Percentiles rank a stretch among this genome's conserved stretches.
These are phyloP conservation scores for Drosophila ironensis DNA, from an alignment of 1,140 invertebrate genomes.

Conservation along the genomic window DNA sequence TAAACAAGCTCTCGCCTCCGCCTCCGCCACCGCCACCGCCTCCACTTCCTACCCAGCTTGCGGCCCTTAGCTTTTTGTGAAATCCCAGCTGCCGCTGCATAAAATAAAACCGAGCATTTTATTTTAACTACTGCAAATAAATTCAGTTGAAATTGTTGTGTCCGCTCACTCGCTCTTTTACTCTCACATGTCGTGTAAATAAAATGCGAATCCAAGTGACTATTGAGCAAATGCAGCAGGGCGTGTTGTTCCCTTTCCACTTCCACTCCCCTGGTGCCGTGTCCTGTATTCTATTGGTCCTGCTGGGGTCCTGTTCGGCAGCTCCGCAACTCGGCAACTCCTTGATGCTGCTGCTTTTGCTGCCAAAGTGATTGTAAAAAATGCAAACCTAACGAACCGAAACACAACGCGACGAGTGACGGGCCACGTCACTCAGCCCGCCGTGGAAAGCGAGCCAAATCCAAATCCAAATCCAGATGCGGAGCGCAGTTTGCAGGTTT, in stretches of 20 bases:
- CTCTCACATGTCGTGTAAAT: conserved; percentile 72
- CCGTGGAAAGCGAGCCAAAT: conserved; percentile 9
- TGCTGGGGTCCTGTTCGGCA: conserved; percentile 10
- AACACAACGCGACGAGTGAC: conserved; percentile 74
- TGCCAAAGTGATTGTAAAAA: conserved; percentile 77
- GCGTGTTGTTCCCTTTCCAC: conserved; percentile 20
- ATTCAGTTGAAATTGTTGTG: conserved; percentile 68
- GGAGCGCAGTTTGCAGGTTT: too few relatives aligned
- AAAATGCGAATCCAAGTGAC: conserved; percentile 73
- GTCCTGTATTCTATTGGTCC: neutral
- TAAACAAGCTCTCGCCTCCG: conserved; percentile 11
- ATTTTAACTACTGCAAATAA: conserved; percentile 74
- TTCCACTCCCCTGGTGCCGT: neutral
- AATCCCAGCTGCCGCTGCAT: conserved; percentile 46
- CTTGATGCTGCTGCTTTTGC: too few relatives aligned
- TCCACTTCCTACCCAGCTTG: too few relatives aligned
- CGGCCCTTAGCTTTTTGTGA: conserved; percentile 8
- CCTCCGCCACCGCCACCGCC: neutral
- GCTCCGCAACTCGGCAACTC: too few relatives aligned
- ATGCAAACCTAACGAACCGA: conserved; percentile 78
- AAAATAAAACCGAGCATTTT: conserved; percentile 75
- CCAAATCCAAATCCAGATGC: neutral
- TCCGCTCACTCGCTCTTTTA: conserved; percentile 45
- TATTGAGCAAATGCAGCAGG: conserved; percentile 62
- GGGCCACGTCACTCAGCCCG: conserved; percentile 47